phyloP scores from a whole-genome alignment of 1,140 invertebrate genomes.

The Drosophila sturtevanti region DNA sequence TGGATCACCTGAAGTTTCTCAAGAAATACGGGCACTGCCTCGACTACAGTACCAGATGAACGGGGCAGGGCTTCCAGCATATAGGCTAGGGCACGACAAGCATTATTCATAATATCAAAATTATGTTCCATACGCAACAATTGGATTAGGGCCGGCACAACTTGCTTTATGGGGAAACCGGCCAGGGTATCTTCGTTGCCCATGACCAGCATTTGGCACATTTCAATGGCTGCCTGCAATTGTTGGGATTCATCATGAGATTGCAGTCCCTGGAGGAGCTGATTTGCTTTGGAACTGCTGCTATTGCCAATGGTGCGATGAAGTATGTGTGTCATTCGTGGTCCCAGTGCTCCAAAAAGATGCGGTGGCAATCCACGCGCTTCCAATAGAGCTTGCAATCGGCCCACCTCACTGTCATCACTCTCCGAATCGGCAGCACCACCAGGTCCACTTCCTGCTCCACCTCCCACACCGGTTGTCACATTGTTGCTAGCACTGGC shows the following conservation, averaged over 20 bases:
- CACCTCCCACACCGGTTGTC: conserved; percentile 23
- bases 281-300: conserved; percentile 95
- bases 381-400: conserved; percentile 95
- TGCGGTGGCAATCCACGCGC: conserved; percentile 97
- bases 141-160: conserved; percentile 96
- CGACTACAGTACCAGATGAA: conserved; percentile 97
- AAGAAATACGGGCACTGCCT: conserved; percentile 97
- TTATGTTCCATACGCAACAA: conserved; percentile 97
- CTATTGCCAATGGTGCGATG: conserved; percentile 95
- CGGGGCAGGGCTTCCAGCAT: conserved; percentile 99
- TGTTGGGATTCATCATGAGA: conserved; percentile 98
- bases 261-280: conserved; percentile 95
- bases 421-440: conserved; percentile 84
- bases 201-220: conserved; percentile 99
- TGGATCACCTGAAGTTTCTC: conserved; percentile 98
- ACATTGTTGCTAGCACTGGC: conserved; percentile 63
- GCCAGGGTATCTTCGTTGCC: conserved; percentile 99
- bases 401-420: conserved; percentile 95
- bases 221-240: conserved; percentile 98
- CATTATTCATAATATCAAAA: conserved; percentile 99
- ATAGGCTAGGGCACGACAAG: conserved; percentile 98
- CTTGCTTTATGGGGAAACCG: conserved; percentile 98
- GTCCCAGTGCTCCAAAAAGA: conserved; percentile 96
- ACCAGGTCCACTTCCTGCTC: conserved; percentile 31
- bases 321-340: conserved; percentile 98